Evolutionary conservation across 2,113 vertebrate genomes (phyloP).

Genomic region (Anoura caudifer): DNA sequence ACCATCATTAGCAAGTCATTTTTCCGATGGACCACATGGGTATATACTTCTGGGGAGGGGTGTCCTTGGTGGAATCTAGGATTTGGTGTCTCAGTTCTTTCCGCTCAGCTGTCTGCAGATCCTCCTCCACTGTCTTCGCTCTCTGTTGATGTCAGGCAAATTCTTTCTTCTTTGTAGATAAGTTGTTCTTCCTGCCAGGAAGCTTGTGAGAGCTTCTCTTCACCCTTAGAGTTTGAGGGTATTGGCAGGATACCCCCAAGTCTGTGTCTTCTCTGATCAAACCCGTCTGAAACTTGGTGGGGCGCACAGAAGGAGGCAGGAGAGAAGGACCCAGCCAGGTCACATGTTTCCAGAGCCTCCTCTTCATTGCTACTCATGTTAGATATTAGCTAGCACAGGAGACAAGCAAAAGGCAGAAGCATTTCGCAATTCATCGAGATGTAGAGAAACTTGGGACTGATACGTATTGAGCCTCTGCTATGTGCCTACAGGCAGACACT

Average conservation of each 20-base stretch:
- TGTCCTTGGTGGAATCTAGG: not conserved
- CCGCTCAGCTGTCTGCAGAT: not conserved
- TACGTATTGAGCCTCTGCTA: too few relatives aligned
- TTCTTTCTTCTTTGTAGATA: not conserved
- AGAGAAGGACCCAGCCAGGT: not conserved
- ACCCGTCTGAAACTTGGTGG: not conserved
- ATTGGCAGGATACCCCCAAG: not conserved
- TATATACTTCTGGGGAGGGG: not conserved
- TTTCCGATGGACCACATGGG: not conserved
- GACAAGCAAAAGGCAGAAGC: not conserved
- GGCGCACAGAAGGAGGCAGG: not conserved
- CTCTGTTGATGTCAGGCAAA: not conserved
- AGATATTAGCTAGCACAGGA: not conserved
- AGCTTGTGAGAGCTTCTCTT: not conserved
- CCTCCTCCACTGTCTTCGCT: not conserved
- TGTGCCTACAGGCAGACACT: not conserved
- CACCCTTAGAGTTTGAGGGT: not conserved
- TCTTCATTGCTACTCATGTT: not conserved
- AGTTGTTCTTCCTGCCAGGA: not conserved
- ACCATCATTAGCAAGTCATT: not conserved
- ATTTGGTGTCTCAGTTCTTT: not conserved
- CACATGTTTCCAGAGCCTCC: not conserved
- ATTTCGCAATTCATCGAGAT: rapidly evolving
- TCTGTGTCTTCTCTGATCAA: not conserved
- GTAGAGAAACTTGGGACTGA: not conserved